Evolutionary conservation across 2,113 vertebrate species (phyloP).

Genomic region (Salvelinus fontinalis): DNA sequence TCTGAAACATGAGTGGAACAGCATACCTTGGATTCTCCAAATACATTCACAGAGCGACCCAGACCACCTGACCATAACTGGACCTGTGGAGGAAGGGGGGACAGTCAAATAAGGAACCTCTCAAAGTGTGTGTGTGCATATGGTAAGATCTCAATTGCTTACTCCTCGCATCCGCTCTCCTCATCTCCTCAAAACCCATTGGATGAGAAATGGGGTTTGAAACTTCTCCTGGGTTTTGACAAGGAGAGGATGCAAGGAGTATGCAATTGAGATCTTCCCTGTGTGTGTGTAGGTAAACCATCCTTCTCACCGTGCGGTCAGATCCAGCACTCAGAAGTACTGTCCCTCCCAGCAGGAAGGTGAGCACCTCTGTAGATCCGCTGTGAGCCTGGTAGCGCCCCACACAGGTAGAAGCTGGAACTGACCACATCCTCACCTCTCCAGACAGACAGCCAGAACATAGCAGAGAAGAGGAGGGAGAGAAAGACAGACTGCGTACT

Average conservation of each 20-base stretch:
- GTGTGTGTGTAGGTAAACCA: neutral
- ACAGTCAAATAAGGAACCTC: neutral
- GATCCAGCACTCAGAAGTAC: constrained; percentile 79
- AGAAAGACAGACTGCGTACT: constrained; percentile 78
- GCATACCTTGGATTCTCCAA: constrained; percentile 59
- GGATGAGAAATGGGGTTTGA: too few species aligned
- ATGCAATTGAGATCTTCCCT: too few species aligned
- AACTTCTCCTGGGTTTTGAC: too few species aligned
- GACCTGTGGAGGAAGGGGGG: constrained; percentile 66
- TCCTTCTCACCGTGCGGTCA: constrained; percentile 76
- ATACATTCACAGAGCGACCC: constrained; percentile 61
- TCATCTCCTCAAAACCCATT: too few species aligned
- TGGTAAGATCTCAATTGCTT: too few species aligned
- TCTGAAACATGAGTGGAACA: neutral
- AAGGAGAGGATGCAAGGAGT: too few species aligned
- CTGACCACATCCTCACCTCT: constrained; percentile 82
- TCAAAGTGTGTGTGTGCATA: neutral
- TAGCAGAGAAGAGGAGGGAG: constrained; percentile 67
- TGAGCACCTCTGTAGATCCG: constrained; percentile 64
- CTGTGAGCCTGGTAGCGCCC: constrained; percentile 79
- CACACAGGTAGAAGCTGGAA: constrained; percentile 70
- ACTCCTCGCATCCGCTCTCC: too few species aligned
- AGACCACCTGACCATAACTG: constrained; percentile 85
- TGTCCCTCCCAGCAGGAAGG: constrained; percentile 72
- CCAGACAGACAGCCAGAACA: constrained; percentile 73